Conservation (phyloP, 2,888 invertebrate genomes). For the Protodeltote pygarga region DNA sequence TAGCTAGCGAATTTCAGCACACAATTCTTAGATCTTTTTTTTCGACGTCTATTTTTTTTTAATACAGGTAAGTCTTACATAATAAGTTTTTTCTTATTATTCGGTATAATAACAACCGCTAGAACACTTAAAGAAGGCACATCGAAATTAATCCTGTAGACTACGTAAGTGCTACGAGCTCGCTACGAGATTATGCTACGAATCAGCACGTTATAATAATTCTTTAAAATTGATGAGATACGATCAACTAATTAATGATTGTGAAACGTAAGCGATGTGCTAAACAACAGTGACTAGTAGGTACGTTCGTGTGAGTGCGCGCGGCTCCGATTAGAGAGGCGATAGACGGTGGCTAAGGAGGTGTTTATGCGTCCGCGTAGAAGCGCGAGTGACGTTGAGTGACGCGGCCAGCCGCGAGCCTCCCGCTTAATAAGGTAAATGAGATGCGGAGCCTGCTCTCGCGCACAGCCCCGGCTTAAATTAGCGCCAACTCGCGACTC, state of each 20-base stretch:
- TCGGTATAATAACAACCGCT: background rate
- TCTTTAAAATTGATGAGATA: slow-evolving; percentile 30
- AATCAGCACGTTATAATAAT: slow-evolving; percentile 17
- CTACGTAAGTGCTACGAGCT: slow-evolving; percentile 5
- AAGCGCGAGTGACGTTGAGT: slow-evolving; percentile 73
- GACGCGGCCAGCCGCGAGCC: slow-evolving; percentile 72
- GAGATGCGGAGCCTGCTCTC: slow-evolving; percentile 68
- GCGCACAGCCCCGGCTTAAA: slow-evolving; percentile 60
- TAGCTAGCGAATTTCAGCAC: slow-evolving; percentile 58
- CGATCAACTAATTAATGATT: slow-evolving; percentile 28
- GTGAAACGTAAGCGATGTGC: slow-evolving; percentile 1
- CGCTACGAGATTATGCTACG: background rate
- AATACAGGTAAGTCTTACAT: too few species aligned
- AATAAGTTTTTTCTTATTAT: too few species aligned
- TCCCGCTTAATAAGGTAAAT: slow-evolving; percentile 80
- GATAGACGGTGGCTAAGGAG: slow-evolving; percentile 68
- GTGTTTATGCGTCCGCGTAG: slow-evolving; percentile 71
- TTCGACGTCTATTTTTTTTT: slow-evolving; percentile 7
- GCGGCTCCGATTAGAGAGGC: slow-evolving; percentile 59
- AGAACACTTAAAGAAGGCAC: background rate
- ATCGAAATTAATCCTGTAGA: too few species aligned
- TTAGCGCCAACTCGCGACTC: slow-evolving; percentile 61
- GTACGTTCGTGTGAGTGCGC: slow-evolving; percentile 19
- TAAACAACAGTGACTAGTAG: slow-evolving; percentile 14
- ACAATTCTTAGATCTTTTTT: slow-evolving; percentile 46